Base-by-base conservation (phyloP, 2,113 vertebrate species). In the Ctenodactylus gundi region DNA sequence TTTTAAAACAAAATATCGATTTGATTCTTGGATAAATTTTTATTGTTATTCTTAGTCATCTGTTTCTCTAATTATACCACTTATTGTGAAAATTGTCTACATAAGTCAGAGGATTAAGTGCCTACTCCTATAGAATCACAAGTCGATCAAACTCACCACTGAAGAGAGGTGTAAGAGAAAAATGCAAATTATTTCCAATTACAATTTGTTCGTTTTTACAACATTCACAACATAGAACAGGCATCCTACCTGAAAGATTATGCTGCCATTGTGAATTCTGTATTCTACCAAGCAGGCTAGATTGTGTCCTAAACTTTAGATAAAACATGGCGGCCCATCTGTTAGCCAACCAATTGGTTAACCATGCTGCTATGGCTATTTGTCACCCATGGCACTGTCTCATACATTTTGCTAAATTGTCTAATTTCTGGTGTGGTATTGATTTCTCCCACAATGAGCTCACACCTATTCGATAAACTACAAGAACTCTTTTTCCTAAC, bases 361-460 rank as follows among this genome's bases (percentile, higher is more conserved):
- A 97, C 94, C 53, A 72, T 76, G 76, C 49, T 95, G 18, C 85
- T 97, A 86, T 21, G 94, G 95, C 97, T 97, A 96, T 96, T 98
- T 92, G 96, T 97, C 95, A 77, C 93, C 70, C 70, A 96, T 97
- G 97, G 86, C 97, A 96, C 97, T 97, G 96, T 97, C 98, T 97
- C 94, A 95, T 96, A 93, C 57, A 93, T 97, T 98, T 98, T 97
- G 96, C 96, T 95, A 98, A 97, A 49, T 97, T 98, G 97, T 98
- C 98, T 97, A 98, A 97, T 97, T 97, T 97, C 92, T 91, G 87
- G 85, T 95, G 39, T 60, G 87, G 90, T 98, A 98, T 97, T 96
- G 98, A 98, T 98, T 98, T 98, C 93, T 97, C 92, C 94, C 57
- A 97, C 97, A 95, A 86, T 94, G 94, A 97, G 95, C 84, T 97